A percentile compares a stretch with the other conserved stretches of the same genome.
Evolutionary conservation across 1,140 invertebrate genomes (phyloP).

Genomic region (Pentalonia nigronervosa): DNA sequence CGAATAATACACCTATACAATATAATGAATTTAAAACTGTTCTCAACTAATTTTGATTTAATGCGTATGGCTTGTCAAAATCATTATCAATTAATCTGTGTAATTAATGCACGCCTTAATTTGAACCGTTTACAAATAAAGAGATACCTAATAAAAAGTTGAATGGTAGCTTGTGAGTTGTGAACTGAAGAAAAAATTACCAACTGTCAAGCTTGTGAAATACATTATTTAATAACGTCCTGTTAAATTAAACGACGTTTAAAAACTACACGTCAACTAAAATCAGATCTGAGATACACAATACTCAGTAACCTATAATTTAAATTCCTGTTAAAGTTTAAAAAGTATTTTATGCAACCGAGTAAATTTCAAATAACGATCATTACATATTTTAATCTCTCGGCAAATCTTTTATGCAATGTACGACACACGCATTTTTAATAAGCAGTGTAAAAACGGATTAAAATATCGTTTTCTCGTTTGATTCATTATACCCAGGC

Average conservation of each 20-base stretch:
- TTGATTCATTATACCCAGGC: neutral
- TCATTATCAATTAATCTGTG: constrained; percentile 9
- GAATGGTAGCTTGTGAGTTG: neutral
- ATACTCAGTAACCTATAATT: neutral
- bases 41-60: neutral
- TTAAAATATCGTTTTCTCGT: neutral
- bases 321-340: constrained; percentile 10
- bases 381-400: constrained; percentile 2
- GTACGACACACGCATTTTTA: constrained; percentile 16
- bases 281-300: constrained; percentile 33
- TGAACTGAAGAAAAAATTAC: neutral
- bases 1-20: neutral
- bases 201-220: neutral
- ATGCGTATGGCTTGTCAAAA: neutral
- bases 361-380: neutral
- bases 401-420: neutral
- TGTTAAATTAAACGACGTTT: constrained; percentile 1
- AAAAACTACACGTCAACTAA: neutral
- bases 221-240: constrained; percentile 3
- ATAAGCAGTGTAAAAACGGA: neutral
- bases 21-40: neutral
- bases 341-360: constrained; percentile 29
- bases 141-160: neutral
- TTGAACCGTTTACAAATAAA: constrained; percentile 16
- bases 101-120: constrained; percentile 12